A percentile compares a stretch with the other conserved stretches of the same genome.
Conservation (phyloP, 2,797 vertebrate genomes). For the Anisognathus igniventris region DNA sequence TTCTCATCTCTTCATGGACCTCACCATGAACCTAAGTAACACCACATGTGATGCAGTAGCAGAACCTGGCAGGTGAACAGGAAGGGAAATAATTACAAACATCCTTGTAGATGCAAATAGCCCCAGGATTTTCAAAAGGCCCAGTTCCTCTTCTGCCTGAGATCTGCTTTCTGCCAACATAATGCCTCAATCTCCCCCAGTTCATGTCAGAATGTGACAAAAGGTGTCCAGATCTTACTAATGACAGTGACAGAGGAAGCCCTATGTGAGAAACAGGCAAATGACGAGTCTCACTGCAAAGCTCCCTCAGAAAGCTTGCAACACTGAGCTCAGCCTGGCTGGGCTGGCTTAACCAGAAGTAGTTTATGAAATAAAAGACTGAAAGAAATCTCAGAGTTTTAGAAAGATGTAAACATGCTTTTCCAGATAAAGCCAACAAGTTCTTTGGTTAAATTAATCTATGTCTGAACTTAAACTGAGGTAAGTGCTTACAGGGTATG, state of each 20-base stretch:
- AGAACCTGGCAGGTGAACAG: background rate
- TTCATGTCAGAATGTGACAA: background rate
- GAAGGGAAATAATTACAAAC: background rate
- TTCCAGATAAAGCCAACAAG: background rate
- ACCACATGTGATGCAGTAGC: background rate
- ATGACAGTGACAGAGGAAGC: background rate
- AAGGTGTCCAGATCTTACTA: background rate
- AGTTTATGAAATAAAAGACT: background rate
- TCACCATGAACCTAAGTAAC: background rate
- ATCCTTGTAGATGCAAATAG: background rate
- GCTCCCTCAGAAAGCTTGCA: background rate
- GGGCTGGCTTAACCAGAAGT: background rate
- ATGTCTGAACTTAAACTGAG: constrained; percentile 3
- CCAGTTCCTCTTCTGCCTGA: background rate
- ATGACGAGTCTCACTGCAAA: background rate
- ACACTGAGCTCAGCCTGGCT: background rate
- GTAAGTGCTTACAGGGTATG: background rate
- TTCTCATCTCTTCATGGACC: background rate
- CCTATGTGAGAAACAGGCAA: background rate
- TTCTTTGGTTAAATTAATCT: constrained; percentile 20
- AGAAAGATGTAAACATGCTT: background rate
- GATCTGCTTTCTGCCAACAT: background rate
- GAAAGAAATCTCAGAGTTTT: background rate
- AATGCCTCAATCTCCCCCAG: background rate
- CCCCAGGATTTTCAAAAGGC: background rate